A percentile compares a stretch with the other conserved stretches of the same genome.
Evolutionary conservation across 1,140 invertebrate species (phyloP).

Genomic region (Habropoda laboriosa): DNA sequence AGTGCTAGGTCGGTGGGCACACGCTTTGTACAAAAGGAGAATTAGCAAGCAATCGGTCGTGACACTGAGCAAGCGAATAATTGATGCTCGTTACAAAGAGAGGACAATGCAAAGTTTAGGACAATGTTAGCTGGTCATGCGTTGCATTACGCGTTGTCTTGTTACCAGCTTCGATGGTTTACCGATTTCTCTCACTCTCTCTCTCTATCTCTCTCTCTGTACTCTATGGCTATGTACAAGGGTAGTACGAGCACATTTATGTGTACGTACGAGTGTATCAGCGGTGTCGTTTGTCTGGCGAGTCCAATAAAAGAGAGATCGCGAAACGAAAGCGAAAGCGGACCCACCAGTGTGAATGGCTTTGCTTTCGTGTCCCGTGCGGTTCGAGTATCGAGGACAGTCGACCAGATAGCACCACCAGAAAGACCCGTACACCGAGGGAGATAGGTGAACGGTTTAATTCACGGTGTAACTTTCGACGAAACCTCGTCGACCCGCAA

Average conservation of each 20-base stretch:
- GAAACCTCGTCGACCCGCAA: not conserved
- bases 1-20: not conserved
- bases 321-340: constrained; percentile 19
- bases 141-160: constrained; percentile 49
- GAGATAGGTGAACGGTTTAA: not conserved
- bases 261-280: not conserved
- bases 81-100: constrained; percentile 65
- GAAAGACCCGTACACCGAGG: no score
- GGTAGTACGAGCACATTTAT: not conserved
- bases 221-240: no score
- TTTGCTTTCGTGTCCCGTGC: not conserved
- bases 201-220: no score
- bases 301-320: not conserved
- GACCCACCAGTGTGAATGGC: not conserved
- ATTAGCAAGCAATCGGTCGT: constrained; percentile 54
- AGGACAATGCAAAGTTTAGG: constrained; percentile 67
- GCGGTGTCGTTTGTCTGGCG: not conserved
- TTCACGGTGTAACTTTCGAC: not conserved
- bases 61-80: constrained; percentile 56
- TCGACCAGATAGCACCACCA: not conserved
- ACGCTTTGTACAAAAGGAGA: constrained; percentile 52
- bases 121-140: constrained; percentile 51
- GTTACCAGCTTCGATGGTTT: constrained; percentile 51
- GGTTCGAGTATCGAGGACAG: not conserved
- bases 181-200: constrained; percentile 4